Conservation (phyloP, 1,140 invertebrate species). For the Copidosoma floridanum region DNA sequence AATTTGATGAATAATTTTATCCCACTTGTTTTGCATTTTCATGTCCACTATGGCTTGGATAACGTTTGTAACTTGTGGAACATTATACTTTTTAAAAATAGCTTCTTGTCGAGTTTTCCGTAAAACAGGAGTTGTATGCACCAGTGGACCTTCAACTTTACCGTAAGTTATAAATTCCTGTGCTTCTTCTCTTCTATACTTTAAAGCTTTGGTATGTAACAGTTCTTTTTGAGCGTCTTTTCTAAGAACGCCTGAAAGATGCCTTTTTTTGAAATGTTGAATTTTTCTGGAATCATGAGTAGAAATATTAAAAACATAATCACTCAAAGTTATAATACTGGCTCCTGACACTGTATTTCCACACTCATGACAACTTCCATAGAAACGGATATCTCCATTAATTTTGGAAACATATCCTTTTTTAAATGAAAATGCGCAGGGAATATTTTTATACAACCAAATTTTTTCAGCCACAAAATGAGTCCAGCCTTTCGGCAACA, state of each 20-base stretch:
- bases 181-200: neutral
- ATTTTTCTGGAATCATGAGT: neutral
- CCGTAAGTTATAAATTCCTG: neutral
- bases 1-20: neutral
- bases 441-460: too few species aligned
- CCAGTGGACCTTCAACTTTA: constrained; percentile 3
- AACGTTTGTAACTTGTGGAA: neutral
- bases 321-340: neutral
- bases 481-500: neutral
- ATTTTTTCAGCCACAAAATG: neutral
- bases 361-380: neutral
- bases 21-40: neutral
- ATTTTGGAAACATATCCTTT: neutral
- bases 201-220: neutral
- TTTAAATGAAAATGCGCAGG: neutral
- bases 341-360: neutral
- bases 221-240: neutral
- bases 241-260: neutral
- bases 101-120: neutral
- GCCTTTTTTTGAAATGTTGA: neutral
- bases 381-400: too few species aligned
- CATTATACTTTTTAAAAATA: neutral
- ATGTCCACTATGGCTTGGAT: neutral
- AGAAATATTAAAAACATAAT: neutral
- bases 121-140: neutral